Percentiles rank a stretch among this genome's conserved stretches.
Conservation (phyloP, 2,888 invertebrate species). For the Brachycybe producta region DNA sequence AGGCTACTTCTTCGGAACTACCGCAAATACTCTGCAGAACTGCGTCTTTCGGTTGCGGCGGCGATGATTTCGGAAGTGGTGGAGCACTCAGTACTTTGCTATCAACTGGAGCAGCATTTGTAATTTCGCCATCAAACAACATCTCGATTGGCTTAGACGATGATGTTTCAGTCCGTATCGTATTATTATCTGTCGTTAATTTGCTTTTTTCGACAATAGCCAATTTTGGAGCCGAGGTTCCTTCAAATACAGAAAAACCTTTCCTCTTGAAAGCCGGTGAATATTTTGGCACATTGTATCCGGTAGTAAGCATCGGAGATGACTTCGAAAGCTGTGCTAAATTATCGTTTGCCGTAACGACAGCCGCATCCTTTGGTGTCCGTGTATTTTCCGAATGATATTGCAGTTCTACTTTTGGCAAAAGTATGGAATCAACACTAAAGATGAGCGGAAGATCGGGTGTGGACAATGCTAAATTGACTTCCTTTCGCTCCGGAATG, state of each 20-base stretch:
- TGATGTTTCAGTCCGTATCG: neutral
- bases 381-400: no score
- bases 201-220: neutral
- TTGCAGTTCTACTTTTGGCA: slow-evolving; percentile 2
- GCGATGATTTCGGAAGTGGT: slow-evolving; percentile 27
- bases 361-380: neutral
- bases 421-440: slow-evolving; percentile 50
- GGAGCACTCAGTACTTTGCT: slow-evolving; percentile 15
- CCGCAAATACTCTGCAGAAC: slow-evolving; percentile 17
- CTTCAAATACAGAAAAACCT: slow-evolving; percentile 52
- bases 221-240: no score
- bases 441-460: slow-evolving; percentile 70
- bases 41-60: slow-evolving; percentile 19
- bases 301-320: slow-evolving; percentile 25
- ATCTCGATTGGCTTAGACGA: slow-evolving; percentile 12
- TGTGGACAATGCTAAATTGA: slow-evolving; percentile 31
- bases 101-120: neutral
- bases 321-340: slow-evolving; percentile 16
- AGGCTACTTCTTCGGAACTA: neutral
- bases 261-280: slow-evolving; percentile 69
- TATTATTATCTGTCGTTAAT: neutral
- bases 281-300: slow-evolving; percentile 51
- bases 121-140: neutral
- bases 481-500: slow-evolving; percentile 58
- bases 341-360: neutral